These are phyloP conservation scores for Mesochorus sp. DNA, from an alignment of 2,888 invertebrate species.

Conservation along the genomic window DNA sequence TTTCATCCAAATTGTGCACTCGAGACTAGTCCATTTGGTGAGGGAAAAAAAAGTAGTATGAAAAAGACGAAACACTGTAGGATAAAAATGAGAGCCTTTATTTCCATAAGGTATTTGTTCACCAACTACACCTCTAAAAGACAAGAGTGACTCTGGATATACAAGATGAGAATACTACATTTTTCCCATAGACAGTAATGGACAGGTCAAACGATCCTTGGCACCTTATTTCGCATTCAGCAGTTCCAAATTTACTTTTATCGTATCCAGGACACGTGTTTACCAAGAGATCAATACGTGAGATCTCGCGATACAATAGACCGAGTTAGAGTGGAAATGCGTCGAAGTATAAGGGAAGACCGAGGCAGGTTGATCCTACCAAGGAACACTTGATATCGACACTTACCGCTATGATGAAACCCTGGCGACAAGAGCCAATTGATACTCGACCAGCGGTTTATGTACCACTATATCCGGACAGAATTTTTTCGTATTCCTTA, in stretches of 20 bases:
- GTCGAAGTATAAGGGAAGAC: constrained; percentile 1
- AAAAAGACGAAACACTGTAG: background rate
- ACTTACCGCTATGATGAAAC: constrained; percentile 24
- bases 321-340: constrained; percentile 15
- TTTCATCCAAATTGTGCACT: background rate
- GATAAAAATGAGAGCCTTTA: background rate
- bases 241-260: constrained; percentile 22
- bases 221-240: constrained; percentile 35
- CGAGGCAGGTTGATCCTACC: constrained; percentile 46
- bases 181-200: constrained; percentile 35
- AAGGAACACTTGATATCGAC: constrained; percentile 47
- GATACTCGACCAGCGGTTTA: constrained; percentile 41
- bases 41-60: background rate
- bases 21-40: background rate
- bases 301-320: constrained; percentile 41
- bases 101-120: constrained; percentile 6
- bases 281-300: constrained; percentile 37
- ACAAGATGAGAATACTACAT: constrained; percentile 40
- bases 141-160: constrained; percentile 3
- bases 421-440: constrained; percentile 49
- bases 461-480: constrained; percentile 19
- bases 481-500: constrained; percentile 48
- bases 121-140: background rate
- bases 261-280: constrained; percentile 38
- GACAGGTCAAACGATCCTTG: constrained; percentile 27